phyloP scores from a whole-genome alignment of 1,140 invertebrate genomes.

The Tyrophagus putrescentiae region DNA sequence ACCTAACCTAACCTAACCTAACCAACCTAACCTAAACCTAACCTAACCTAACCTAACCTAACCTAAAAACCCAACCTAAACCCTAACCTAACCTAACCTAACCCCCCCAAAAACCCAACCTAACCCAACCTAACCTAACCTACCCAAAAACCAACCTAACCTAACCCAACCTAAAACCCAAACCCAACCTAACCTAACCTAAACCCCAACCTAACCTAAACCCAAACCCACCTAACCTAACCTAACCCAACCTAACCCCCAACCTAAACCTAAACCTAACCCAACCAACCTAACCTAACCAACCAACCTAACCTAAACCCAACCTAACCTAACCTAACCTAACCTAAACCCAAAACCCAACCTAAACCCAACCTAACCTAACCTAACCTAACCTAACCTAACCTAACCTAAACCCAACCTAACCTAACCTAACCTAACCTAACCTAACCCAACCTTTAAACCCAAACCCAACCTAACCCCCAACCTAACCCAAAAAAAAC shows the following conservation, averaged over 20 bases:
- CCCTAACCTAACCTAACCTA: no score
- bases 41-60: no score
- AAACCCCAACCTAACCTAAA: no score
- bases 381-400: conserved; percentile 22
- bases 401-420: conserved; percentile 24
- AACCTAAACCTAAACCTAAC: conserved; percentile 25
- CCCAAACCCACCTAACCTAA: conserved; percentile 20
- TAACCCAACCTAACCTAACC: no score
- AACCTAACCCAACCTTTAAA: conserved; percentile 28
- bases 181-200: no score
- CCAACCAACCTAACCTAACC: conserved; percentile 25
- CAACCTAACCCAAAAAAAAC: conserved; percentile 23
- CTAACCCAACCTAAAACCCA: no score
- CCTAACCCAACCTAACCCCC: conserved; percentile 22
- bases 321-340: conserved; percentile 21
- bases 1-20: no score
- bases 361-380: conserved; percentile 23
- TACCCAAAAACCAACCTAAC: no score
- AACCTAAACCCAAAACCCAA: conserved; percentile 1
- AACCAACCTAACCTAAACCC: conserved; percentile 24
- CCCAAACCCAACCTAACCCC: conserved; percentile 18
- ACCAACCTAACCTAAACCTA: no score
- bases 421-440: conserved; percentile 26
- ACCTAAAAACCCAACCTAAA: no score
- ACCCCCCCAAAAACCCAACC: no score